Evolutionary conservation across 1,140 invertebrate genomes (phyloP).

Genomic region (Chelonus insularis): DNA sequence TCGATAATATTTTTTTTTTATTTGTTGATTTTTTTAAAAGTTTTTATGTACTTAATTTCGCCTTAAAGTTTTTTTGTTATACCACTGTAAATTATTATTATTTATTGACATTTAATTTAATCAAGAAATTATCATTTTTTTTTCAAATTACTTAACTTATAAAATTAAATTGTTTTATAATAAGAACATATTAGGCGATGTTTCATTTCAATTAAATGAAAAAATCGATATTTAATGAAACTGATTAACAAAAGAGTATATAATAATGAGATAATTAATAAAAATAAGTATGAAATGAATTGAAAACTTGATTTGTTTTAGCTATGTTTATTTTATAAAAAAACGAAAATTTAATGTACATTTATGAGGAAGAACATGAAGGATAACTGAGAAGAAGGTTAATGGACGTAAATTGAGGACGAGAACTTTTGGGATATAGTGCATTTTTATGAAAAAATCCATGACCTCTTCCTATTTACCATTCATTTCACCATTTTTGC

Average conservation of each 20-base stretch:
- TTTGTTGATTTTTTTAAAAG: background rate
- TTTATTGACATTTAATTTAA: no score
- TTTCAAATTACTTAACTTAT: no score
- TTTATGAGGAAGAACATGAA: conserved; percentile 10
- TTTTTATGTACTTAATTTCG: conserved; percentile 1
- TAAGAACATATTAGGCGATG: no score
- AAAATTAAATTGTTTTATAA: no score
- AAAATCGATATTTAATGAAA: no score
- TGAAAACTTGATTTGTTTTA: conserved; percentile 11
- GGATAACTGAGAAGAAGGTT: background rate
- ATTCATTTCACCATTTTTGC: background rate
- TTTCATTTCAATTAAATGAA: no score
- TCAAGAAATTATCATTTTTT: no score
- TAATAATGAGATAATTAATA: no score
- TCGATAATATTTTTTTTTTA: background rate
- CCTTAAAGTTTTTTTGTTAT: background rate
- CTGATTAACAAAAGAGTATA: no score
- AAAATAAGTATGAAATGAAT: no score
- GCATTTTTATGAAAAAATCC: conserved; percentile 6
- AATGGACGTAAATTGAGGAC: conserved; percentile 1
- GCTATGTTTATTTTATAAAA: conserved; percentile 16
- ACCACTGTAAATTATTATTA: background rate
- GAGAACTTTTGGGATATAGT: conserved; percentile 10
- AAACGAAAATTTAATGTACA: conserved; percentile 21
- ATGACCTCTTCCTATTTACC: conserved; percentile 1